Evolutionary conservation across 2,797 vertebrate species (phyloP).

Genomic region (Sebastes oblongus): DNA sequence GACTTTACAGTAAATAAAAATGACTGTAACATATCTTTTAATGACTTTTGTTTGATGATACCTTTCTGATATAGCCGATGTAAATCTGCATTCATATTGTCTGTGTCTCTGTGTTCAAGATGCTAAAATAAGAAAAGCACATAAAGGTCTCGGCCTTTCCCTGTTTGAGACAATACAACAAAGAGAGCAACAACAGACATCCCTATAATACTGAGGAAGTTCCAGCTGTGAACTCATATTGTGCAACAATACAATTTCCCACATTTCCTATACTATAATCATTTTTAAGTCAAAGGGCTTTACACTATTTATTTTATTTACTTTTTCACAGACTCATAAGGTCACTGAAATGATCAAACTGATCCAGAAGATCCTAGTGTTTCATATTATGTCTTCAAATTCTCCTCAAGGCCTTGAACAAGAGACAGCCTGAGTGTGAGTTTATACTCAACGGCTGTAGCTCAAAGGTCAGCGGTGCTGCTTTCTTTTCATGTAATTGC

Average conservation of each 20-base stretch:
- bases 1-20: background rate
- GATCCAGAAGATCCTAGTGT: background rate
- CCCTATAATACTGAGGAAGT: constrained; percentile 17
- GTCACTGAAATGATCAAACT: background rate
- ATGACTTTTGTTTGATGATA: background rate
- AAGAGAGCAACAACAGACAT: constrained; percentile 28
- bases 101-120: background rate
- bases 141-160: background rate
- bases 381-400: background rate
- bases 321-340: background rate
- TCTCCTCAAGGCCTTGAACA: background rate
- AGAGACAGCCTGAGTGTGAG: background rate
- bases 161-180: constrained; percentile 58
- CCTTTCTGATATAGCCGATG: background rate
- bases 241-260: background rate
- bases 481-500: constrained; percentile 27
- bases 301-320: background rate
- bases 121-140: constrained; percentile 6
- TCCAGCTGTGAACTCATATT: constrained; percentile 8
- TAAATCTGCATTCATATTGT: background rate
- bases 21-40: background rate
- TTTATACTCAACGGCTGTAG: background rate
- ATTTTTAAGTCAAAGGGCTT: background rate
- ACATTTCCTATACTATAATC: background rate
- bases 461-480: constrained; percentile 33